phyloP scores from a whole-genome alignment of 1,140 invertebrate genomes.

The Anoplophora glabripennis region DNA sequence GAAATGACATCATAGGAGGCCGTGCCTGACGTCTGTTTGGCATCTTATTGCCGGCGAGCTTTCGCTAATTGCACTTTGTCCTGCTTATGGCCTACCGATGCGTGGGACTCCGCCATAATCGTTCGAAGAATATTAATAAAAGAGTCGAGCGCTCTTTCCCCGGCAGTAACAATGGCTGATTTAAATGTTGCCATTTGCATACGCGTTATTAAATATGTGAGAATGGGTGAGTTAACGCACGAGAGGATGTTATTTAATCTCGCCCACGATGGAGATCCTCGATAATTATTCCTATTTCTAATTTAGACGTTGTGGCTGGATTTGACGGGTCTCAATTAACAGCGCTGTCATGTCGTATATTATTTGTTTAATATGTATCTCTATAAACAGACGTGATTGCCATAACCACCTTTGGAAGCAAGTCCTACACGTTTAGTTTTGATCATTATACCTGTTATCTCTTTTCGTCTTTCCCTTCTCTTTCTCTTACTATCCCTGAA shows the following conservation, averaged over 20 bases:
- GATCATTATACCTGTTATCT: too few relatives aligned
- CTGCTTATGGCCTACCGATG: neutral
- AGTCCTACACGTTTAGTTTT: too few relatives aligned
- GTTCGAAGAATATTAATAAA: constrained; percentile 10
- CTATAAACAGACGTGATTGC: too few relatives aligned
- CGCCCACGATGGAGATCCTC: too few relatives aligned
- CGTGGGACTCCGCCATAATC: neutral
- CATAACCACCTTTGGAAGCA: too few relatives aligned
- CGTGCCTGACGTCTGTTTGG: neutral
- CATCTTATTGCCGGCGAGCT: neutral
- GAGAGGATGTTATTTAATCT: neutral
- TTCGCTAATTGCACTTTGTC: neutral
- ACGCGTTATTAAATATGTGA: constrained; percentile 22
- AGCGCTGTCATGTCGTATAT: too few relatives aligned
- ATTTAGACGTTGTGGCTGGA: too few relatives aligned
- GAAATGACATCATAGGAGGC: neutral
- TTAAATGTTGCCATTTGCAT: neutral
- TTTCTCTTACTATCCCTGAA: too few relatives aligned
- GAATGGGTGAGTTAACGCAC: constrained; percentile 12
- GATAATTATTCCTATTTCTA: too few relatives aligned
- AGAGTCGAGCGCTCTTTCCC: constrained; percentile 11
- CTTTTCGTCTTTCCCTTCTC: too few relatives aligned
- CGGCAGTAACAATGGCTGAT: neutral
- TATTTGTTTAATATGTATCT: too few relatives aligned
- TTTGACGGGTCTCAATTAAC: too few relatives aligned